phyloP scores from a whole-genome alignment of 2,888 invertebrate species.

The Lithosia quadra region DNA sequence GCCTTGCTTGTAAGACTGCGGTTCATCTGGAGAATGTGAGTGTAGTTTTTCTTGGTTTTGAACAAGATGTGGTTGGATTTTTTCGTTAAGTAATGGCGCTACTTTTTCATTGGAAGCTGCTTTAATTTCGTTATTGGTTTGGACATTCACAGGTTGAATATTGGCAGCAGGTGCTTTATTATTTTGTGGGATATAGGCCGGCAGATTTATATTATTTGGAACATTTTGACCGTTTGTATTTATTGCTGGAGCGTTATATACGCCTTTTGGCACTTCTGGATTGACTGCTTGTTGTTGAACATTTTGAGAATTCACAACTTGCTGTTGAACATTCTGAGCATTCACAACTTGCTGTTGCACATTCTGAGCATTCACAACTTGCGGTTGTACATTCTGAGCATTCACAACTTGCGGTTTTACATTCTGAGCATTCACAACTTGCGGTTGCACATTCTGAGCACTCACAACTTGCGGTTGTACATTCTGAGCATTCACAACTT shows the following conservation, averaged over 20 bases:
- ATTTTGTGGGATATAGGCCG: constrained; percentile 11
- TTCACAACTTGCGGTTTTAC: background rate
- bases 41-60: constrained; percentile 51
- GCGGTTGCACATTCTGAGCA: constrained; percentile 7
- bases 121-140: constrained; percentile 17
- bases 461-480: too few species aligned
- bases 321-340: background rate
- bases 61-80: constrained; percentile 13
- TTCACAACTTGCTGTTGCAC: constrained; percentile 8
- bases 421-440: constrained; percentile 13
- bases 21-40: constrained; percentile 73
- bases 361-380: constrained; percentile 12
- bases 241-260: constrained; percentile 10
- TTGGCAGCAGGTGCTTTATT: constrained; percentile 11
- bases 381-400: constrained; percentile 7
- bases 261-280: constrained; percentile 3
- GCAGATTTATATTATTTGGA: constrained; percentile 12
- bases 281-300: background rate
- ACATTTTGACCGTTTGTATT: constrained; percentile 26
- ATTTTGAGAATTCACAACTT: background rate
- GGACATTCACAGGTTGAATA: constrained; percentile 24
- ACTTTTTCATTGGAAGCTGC: background rate
- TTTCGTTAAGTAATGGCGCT: constrained; percentile 1
- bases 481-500: constrained; percentile 22
- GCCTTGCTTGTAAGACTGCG: constrained; percentile 75